These are phyloP conservation scores for Bothrops jararaca DNA, from an alignment of 2,113 vertebrate species.

Conservation along the genomic window DNA sequence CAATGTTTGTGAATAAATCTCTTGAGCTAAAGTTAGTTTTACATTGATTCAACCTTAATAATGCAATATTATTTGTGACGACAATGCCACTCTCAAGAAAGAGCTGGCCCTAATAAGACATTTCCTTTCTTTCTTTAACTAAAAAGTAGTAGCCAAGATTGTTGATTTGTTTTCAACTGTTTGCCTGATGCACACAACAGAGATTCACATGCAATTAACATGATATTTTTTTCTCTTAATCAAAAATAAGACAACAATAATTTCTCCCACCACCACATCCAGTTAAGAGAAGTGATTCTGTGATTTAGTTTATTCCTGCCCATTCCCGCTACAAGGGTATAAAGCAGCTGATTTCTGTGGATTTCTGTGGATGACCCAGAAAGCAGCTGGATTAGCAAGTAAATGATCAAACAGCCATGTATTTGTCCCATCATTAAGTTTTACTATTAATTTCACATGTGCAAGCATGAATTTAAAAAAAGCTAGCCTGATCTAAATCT, in stretches of 20 bases:
- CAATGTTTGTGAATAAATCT: background rate
- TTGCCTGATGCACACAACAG: background rate
- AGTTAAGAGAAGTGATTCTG: background rate
- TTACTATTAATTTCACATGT: background rate
- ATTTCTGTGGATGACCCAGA: background rate
- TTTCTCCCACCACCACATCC: background rate
- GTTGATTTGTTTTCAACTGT: background rate
- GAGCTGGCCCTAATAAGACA: background rate
- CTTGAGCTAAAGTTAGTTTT: background rate
- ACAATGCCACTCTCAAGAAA: background rate
- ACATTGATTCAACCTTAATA: background rate
- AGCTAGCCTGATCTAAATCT: background rate
- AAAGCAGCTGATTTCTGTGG: background rate
- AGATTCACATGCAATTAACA: background rate
- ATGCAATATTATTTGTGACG: background rate
- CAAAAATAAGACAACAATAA: background rate
- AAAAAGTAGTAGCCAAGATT: background rate
- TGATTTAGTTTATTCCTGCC: background rate
- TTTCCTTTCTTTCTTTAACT: background rate
- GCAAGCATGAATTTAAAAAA: background rate
- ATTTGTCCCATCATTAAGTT: background rate
- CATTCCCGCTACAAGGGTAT: too few relatives aligned
- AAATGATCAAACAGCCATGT: background rate
- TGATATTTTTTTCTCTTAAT: background rate
- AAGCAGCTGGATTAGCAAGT: background rate